Percentiles rank a stretch among this genome's conserved stretches.
Evolutionary conservation across 2,797 vertebrate genomes (phyloP).

Genomic region (Malurus splendens): DNA sequence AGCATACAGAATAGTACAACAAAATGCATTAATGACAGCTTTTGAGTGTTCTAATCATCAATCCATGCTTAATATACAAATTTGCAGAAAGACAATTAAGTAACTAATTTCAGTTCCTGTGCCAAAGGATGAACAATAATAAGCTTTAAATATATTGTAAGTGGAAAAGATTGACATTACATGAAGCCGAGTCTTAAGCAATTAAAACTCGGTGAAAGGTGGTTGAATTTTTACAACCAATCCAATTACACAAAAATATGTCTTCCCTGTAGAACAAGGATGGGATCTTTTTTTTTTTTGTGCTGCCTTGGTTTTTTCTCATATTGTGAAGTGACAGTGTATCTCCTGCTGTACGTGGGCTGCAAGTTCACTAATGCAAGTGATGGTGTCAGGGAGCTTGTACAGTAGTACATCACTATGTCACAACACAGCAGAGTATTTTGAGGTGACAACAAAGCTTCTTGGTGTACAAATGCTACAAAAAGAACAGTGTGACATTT

Average conservation of each 20-base stretch:
- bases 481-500: background rate
- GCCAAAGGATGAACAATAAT: background rate
- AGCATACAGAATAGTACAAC: background rate
- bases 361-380: background rate
- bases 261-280: background rate
- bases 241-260: background rate
- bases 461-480: background rate
- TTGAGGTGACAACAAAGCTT: background rate
- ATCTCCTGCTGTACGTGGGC: background rate
- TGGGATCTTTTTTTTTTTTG: background rate
- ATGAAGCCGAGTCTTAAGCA: background rate
- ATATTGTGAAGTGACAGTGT: background rate
- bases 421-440: background rate
- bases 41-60: background rate
- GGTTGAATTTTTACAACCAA: background rate
- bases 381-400: background rate
- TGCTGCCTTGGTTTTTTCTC: background rate
- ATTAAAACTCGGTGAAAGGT: conserved; percentile 8
- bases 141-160: conserved; percentile 4
- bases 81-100: background rate
- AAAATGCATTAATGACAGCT: conserved; percentile 1
- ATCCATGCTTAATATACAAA: background rate
- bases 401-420: background rate
- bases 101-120: conserved; percentile 17
- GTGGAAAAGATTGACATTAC: conserved; percentile 7